Percentiles rank a stretch among this genome's conserved stretches.
phyloP scores from a whole-genome alignment of 1,140 invertebrate genomes.

The Berghia stephanieae region DNA sequence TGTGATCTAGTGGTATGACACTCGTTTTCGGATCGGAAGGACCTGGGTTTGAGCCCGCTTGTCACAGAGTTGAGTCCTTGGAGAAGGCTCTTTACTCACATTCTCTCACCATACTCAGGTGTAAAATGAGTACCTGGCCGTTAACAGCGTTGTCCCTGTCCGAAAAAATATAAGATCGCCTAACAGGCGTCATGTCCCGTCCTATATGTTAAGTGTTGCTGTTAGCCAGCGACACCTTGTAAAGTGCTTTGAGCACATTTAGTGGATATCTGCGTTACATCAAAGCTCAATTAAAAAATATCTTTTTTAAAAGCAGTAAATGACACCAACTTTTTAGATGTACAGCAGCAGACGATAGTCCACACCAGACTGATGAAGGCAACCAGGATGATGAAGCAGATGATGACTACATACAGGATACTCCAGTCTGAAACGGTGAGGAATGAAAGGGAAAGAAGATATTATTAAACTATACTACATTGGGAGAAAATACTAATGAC shows the following conservation, averaged over 20 bases:
- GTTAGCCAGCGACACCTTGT: background rate
- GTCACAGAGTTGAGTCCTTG: background rate
- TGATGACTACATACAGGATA: slow-evolving; percentile 85
- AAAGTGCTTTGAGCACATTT: slow-evolving; percentile 58
- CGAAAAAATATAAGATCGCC: too few species aligned
- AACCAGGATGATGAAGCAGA: slow-evolving; percentile 74
- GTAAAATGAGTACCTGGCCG: too few species aligned
- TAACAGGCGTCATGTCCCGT: too few species aligned
- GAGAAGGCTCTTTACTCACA: too few species aligned
- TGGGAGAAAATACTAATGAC: too few species aligned
- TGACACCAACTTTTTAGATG: slow-evolving; percentile 48
- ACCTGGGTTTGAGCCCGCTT: too few species aligned
- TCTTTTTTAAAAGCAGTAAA: background rate
- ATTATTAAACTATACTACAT: background rate
- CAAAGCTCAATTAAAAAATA: slow-evolving; percentile 64
- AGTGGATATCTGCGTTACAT: slow-evolving; percentile 47
- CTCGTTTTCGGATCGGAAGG: too few species aligned
- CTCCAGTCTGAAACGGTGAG: slow-evolving; percentile 79
- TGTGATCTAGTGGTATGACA: too few species aligned
- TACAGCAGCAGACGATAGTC: slow-evolving; percentile 73
- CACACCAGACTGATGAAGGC: slow-evolving; percentile 75
- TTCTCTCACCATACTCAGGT: too few species aligned
- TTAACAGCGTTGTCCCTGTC: too few species aligned
- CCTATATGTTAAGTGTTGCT: too few species aligned
- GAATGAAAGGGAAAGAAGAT: background rate